Evolutionary conservation across 1,140 invertebrate species (phyloP), one percentile per base, ranked within the genome.

Genomic region (Bombus ignitus): DNA sequence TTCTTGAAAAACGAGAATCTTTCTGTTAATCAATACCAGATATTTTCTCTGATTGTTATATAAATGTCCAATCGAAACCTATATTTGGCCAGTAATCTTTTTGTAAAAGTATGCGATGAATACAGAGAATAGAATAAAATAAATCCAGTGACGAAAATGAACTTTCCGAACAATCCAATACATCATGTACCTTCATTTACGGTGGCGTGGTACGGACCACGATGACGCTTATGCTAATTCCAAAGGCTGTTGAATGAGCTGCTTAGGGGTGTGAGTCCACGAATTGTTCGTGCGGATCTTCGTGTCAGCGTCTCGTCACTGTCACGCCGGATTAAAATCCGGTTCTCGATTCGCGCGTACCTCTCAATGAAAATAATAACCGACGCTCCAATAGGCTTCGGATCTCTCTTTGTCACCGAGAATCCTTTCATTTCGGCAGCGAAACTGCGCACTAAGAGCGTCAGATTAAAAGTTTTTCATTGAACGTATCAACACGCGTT

Each of bases 231-330:
- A 92, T 92, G 91, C 83, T 92, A 92, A 92, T 92, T 92, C 76
- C 68, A 74, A 81, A 77, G 79, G 85, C 79, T 87, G 88, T 88
- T 87, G 71, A 91, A 87, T 73, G 74, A 62, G 65, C 66, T 70
- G 57, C 62, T 57, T 80, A 87, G 86, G 90, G 89, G 90, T 86
- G 83, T 66, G 85, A 77, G 85, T 71, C 70, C 72, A 68, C 66
- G 89, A 82, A 90, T 87, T 90, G 90, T 91, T 89, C 89, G 85
- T 73, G 62, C 87, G 90, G 86, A 91, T 92, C 90, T 91, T 89
- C 84, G 90, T 87, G 92, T 92, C 92, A 92, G 90, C 91, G 79
- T 87, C 91, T 92, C 91, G 91, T 92, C 92, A 92, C 89, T 91
- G 92, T 92, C 92, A 92, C 59, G 53, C 44, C 66, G 88, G 92